Conservation (phyloP, 2,888 invertebrate species). For the Acrobeloides nanus region DNA sequence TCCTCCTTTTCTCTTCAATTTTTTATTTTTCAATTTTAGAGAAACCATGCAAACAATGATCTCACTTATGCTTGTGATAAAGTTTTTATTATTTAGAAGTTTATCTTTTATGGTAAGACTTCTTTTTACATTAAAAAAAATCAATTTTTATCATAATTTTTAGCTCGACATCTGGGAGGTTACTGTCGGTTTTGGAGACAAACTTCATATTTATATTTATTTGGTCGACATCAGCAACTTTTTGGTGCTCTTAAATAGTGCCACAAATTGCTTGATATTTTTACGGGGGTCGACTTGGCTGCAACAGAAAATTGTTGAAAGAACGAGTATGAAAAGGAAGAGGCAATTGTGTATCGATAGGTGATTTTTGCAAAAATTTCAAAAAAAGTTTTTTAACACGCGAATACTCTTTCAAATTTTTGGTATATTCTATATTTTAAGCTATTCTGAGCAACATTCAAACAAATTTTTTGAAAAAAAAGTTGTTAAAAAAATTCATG, state of each 20-base stretch:
- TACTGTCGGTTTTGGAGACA: constrained; percentile 23
- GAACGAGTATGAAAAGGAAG: constrained; percentile 42
- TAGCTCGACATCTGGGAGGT: constrained; percentile 44
- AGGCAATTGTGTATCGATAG: constrained; percentile 38
- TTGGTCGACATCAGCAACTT: constrained; percentile 37
- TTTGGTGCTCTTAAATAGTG: constrained; percentile 41
- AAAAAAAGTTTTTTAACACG: too few species aligned
- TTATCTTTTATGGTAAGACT: constrained; percentile 33
- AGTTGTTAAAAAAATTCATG: too few species aligned
- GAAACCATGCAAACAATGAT: constrained; percentile 45
- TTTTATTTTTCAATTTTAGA: constrained; percentile 22
- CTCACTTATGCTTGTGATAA: constrained; percentile 39
- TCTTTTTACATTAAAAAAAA: constrained; percentile 7
- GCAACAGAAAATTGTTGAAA: constrained; percentile 28
- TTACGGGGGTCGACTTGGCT: constrained; percentile 37
- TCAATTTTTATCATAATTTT: constrained; percentile 11
- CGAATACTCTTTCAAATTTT: too few species aligned
- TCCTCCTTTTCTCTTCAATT: too few species aligned
- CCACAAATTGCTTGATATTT: constrained; percentile 49
- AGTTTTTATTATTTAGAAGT: constrained; percentile 40
- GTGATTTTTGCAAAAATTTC: too few species aligned
- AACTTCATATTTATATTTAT: constrained; percentile 22
- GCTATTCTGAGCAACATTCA: too few species aligned
- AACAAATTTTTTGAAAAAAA: too few species aligned
- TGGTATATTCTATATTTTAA: too few species aligned